These are phyloP conservation scores for Sitophilus oryzae DNA, from an alignment of 1,140 invertebrate species.

Conservation along the genomic window DNA sequence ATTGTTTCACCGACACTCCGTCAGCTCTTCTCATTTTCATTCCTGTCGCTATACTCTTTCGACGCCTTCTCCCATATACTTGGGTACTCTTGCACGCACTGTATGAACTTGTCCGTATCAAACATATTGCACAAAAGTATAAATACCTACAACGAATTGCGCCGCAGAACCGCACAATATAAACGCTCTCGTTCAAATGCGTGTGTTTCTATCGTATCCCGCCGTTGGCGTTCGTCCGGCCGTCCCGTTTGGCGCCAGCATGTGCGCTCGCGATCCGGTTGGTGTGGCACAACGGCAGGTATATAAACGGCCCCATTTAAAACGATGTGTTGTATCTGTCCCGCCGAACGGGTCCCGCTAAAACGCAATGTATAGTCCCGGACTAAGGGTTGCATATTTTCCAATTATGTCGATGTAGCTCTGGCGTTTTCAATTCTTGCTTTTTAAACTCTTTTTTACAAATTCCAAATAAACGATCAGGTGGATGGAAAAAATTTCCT, in stretches of 20 bases:
- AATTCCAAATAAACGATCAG: too few relatives aligned
- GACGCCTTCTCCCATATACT: conserved; percentile 4
- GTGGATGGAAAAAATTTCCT: too few relatives aligned
- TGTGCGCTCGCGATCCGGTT: neutral
- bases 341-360: conserved; percentile 6
- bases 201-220: neutral
- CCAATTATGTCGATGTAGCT: too few relatives aligned
- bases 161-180: neutral
- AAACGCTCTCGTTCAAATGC: neutral
- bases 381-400: too few relatives aligned
- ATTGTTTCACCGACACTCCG: conserved; percentile 4
- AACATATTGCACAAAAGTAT: neutral
- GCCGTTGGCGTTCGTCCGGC: neutral
- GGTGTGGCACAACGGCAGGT: neutral
- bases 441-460: too few relatives aligned
- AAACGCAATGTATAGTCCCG: conserved; percentile 1
- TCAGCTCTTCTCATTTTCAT: conserved; percentile 5
- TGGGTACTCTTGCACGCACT: conserved; percentile 5
- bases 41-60: conserved; percentile 4
- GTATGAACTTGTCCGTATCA: conserved; percentile 10
- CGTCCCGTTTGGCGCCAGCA: neutral
- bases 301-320: conserved; percentile 1
- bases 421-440: too few relatives aligned
- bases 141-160: neutral
- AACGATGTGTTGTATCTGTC: conserved; percentile 5